Base-by-base conservation (phyloP, 2,797 vertebrate genomes). In the Gorsachius magnificus region DNA sequence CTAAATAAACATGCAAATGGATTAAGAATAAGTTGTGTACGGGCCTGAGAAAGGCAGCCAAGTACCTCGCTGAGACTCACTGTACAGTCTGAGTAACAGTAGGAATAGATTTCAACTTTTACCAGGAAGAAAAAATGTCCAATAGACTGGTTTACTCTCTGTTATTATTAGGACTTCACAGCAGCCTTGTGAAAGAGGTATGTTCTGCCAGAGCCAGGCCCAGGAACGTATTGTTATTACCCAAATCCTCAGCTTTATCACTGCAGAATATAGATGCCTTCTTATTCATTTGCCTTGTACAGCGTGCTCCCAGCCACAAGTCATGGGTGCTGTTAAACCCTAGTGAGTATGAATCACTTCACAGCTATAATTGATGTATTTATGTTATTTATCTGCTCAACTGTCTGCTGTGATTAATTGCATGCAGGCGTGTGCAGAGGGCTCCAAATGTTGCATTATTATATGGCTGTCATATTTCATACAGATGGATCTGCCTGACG, bases 401-500 rank as follows among this genome's bases (percentile, higher is more conserved):
- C 92, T 94, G 89, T 92, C 96, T 90, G 95, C 81, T 57, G 76
- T 97, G 98, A 98, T 97, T 95, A 96, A 97, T 66, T 83, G 95
- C 83, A 78, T 57, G 85, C 88, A 41, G 50, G 75, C 56, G 8
- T 78, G 93, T 91, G 83, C 58, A 54, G 90, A 96, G 89, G 70
- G 91, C 93, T 95, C 96, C 93, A 90, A 97, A 89, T 83, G 96
- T n/a, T 92, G 65, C 66, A 90, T 97, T 95, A 94, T 97, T 95
- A 93, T 65, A 80, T 68, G 69, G 83, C 97, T 97, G 97, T 97
- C 97, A 90, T 97, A 93, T 97, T 97, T 97, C 97, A 95, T 85
- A 69, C 96, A 98, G 98, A 98, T 96, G 94, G 99, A 99, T 97
- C 98, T 98, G 90, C 98, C 98, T 86, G 99, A 99, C 90, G 99